phyloP scores from a whole-genome alignment of 2,113 vertebrate genomes.

The Galemys pyrenaicus region DNA sequence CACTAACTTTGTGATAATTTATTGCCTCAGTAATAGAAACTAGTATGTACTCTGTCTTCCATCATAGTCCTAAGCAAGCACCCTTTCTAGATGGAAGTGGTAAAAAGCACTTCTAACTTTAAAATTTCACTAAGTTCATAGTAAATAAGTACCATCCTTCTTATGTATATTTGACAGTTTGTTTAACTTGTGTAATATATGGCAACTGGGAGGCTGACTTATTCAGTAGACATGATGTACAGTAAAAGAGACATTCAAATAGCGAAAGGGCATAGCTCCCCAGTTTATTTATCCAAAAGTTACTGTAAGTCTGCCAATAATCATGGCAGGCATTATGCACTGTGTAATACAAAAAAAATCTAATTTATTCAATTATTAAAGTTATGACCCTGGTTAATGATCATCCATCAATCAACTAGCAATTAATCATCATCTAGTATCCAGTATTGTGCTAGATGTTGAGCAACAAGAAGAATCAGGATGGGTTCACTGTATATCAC shows the following conservation, averaged over 20 bases:
- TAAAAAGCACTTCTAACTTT: background rate
- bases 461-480: background rate
- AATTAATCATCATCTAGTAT: background rate
- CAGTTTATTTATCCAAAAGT: background rate
- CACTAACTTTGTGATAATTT: background rate
- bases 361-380: background rate
- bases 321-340: background rate
- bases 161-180: background rate
- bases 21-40: background rate
- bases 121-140: background rate
- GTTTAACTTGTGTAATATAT: background rate
- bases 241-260: background rate
- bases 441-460: background rate
- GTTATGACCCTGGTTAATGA: background rate
- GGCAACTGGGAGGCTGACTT: background rate
- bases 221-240: background rate
- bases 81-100: background rate
- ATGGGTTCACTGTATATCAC: background rate
- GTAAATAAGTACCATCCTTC: background rate
- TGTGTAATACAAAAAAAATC: background rate
- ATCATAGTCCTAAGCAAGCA: background rate
- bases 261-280: background rate
- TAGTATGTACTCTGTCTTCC: background rate
- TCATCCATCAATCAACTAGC: background rate
- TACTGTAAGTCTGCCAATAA: background rate